phyloP scores from a whole-genome alignment of 92 coral and sea anemone genomes.

The Palythoa heliodiscus region DNA sequence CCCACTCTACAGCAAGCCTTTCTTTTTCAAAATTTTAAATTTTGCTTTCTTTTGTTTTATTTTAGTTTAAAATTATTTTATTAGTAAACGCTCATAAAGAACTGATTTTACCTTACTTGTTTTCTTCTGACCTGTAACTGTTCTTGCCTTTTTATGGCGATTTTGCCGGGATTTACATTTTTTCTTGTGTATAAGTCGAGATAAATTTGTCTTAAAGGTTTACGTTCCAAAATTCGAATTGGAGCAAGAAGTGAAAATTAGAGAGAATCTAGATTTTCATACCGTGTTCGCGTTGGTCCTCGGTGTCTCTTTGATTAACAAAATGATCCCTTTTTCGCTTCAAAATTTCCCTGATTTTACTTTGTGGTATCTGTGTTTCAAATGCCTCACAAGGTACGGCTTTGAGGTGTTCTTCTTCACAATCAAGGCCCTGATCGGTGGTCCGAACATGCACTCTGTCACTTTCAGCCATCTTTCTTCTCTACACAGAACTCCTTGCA shows the following conservation, averaged over 20 bases:
- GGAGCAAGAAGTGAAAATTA: conserved; percentile 50
- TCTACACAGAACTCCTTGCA: conserved; percentile 71
- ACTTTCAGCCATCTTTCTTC: conserved; percentile 86
- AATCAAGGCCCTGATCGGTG: conserved; percentile 52
- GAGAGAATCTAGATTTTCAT: conserved; percentile 99
- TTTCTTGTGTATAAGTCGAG: too few species aligned
- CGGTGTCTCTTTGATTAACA: conserved; percentile 34
- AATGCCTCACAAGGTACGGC: conserved; percentile 41
- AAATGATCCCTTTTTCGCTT: not conserved
- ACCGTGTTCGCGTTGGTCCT: conserved; percentile 59
- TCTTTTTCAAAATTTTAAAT: too few species aligned
- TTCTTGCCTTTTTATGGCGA: too few species aligned
- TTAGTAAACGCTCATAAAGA: too few species aligned
- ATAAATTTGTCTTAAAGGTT: too few species aligned
- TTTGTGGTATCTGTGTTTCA: conserved; percentile 37
- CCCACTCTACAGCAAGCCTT: too few species aligned
- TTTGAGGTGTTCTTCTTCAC: conserved; percentile 53
- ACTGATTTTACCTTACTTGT: too few species aligned
- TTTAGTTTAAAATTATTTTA: too few species aligned
- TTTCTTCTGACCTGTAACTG: too few species aligned
- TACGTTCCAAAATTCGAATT: too few species aligned
- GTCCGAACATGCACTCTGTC: conserved; percentile 36
- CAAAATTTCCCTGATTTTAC: conserved; percentile 24
- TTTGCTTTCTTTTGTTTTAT: too few species aligned
- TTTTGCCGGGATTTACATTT: too few species aligned